Percentiles rank a stretch among this genome's conserved stretches.
Conservation (phyloP, 2,888 invertebrate genomes). For the Lasioglossum figueresi region DNA sequence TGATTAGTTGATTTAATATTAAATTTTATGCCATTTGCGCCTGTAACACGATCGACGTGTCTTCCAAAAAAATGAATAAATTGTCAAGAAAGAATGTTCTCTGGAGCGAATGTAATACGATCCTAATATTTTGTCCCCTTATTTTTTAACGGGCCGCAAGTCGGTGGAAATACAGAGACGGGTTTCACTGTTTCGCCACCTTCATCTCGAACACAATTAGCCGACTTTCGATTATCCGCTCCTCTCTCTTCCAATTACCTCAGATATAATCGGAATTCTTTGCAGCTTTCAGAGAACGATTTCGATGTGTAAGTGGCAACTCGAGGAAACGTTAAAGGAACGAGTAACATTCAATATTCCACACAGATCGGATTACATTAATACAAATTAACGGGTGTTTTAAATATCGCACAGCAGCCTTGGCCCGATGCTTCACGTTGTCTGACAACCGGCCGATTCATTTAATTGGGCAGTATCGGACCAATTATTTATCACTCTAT, state of each 20-base stretch:
- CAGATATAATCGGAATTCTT: conserved; percentile 42
- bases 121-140: conserved; percentile 13
- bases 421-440: background rate
- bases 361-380: conserved; percentile 36
- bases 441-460: background rate
- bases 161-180: conserved; percentile 25
- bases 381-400: conserved; percentile 32
- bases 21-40: too few species aligned
- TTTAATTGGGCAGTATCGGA: conserved; percentile 8
- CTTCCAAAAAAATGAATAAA: too few species aligned
- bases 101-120: background rate
- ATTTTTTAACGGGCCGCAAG: conserved; percentile 38
- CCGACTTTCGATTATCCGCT: conserved; percentile 43
- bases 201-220: conserved; percentile 50
- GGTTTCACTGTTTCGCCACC: conserved; percentile 24
- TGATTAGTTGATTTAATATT: too few species aligned
- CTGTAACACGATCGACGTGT: too few species aligned
- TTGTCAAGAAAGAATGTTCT: background rate
- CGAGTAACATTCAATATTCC: conserved; percentile 42
- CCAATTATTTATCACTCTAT: conserved; percentile 5
- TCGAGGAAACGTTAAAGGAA: conserved; percentile 21
- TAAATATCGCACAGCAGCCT: background rate
- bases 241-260: conserved; percentile 38
- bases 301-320: conserved; percentile 14
- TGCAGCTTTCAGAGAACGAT: conserved; percentile 6